These are phyloP conservation scores for Anoura caudifer DNA, from an alignment of 2,113 vertebrate genomes.

Conservation along the genomic window DNA sequence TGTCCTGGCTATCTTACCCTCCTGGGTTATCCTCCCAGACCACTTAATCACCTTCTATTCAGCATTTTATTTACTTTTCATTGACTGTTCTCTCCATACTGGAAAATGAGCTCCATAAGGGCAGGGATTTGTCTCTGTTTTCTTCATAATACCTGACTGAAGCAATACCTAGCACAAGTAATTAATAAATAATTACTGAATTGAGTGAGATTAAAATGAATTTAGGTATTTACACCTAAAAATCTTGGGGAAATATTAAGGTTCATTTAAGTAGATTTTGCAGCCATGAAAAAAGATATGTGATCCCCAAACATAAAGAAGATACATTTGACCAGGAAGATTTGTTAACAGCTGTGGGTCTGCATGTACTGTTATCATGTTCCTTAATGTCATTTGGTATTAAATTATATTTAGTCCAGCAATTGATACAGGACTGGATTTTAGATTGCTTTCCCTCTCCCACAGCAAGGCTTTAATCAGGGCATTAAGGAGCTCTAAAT, in stretches of 20 bases:
- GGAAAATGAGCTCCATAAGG: background rate
- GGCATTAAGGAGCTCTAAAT: slow-evolving; percentile 74
- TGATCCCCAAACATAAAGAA: background rate
- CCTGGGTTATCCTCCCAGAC: background rate
- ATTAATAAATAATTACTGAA: background rate
- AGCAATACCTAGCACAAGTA: background rate
- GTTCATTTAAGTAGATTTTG: background rate
- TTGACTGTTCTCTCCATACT: background rate
- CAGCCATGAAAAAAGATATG: background rate
- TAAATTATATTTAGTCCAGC: background rate
- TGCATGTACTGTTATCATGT: background rate
- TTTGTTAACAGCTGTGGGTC: background rate
- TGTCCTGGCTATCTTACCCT: background rate
- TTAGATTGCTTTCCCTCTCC: slow-evolving; percentile 67
- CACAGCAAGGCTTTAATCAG: slow-evolving; percentile 77
- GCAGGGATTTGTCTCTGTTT: background rate
- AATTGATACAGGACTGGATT: background rate
- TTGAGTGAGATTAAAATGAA: slow-evolving; percentile 10
- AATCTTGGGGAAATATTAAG: background rate
- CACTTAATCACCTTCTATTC: background rate
- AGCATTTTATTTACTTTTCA: background rate
- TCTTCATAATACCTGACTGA: background rate
- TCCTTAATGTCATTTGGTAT: background rate
- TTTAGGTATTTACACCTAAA: background rate
- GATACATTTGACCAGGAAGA: background rate